Evolutionary conservation across 2,888 invertebrate genomes (phyloP).

Genomic region (Callinectes sapidus): DNA sequence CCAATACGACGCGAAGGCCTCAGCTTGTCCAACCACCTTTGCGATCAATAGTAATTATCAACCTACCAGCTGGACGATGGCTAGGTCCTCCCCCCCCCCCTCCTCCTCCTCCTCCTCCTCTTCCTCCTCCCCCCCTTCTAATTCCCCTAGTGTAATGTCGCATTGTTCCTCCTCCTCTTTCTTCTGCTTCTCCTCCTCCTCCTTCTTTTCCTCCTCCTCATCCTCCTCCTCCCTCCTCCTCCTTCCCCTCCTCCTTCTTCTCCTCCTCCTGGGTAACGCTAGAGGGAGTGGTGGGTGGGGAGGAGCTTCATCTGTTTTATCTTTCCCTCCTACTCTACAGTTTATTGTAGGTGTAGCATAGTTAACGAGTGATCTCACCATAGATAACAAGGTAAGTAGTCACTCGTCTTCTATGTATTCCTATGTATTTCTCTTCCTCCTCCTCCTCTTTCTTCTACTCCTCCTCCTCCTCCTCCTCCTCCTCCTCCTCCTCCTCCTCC

Average conservation of each 20-base stretch:
- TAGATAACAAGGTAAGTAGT: no score
- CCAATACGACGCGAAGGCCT: background rate
- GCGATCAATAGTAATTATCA: constrained; percentile 12
- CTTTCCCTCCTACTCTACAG: no score
- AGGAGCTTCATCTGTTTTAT: no score
- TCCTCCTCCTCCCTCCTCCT: background rate
- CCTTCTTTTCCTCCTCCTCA: background rate
- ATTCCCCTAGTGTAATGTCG: background rate
- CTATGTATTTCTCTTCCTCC: constrained; percentile 15
- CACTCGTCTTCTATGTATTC: no score
- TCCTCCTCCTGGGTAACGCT: background rate
- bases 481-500: no score
- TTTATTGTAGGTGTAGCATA: no score
- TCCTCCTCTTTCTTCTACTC: background rate
- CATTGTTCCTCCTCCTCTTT: background rate
- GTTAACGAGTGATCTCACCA: no score
- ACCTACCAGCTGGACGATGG: background rate
- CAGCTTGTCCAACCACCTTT: background rate
- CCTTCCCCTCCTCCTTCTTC: background rate
- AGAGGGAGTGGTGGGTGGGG: no score
- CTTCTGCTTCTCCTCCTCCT: constrained; percentile 10
- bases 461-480: background rate
- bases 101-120: constrained; percentile 16
- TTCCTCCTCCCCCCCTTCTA: background rate
- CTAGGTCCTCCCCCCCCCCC: background rate